A percentile compares a stretch with the other conserved stretches of the same genome.
These are phyloP conservation scores for Catocala nupta DNA, from an alignment of 2,888 invertebrate species.

Conservation along the genomic window DNA sequence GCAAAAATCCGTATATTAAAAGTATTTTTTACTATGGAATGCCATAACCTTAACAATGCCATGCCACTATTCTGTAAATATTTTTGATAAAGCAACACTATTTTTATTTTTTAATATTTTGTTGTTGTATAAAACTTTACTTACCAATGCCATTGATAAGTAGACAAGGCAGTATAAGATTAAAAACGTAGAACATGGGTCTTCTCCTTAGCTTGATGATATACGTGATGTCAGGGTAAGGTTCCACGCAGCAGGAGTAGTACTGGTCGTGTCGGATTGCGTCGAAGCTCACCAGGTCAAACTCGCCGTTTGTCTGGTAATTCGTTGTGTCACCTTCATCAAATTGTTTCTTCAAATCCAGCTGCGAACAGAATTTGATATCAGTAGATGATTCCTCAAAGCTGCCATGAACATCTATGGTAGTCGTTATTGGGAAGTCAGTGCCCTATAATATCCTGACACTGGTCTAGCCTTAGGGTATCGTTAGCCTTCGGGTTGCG, in stretches of 20 bases:
- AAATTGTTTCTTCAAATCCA: slow-evolving; percentile 92
- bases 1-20: no score
- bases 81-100: background rate
- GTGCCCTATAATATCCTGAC: no score
- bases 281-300: slow-evolving; percentile 93
- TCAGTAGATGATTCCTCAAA: background rate
- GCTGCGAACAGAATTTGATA: slow-evolving; percentile 71
- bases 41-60: no score
- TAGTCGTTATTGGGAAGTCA: no score
- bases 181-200: slow-evolving; percentile 95
- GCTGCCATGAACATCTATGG: no score
- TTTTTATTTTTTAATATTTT: background rate
- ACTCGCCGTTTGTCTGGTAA: slow-evolving; percentile 97
- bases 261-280: slow-evolving; percentile 91
- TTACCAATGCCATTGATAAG: slow-evolving; percentile 94
- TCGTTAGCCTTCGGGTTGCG: no score
- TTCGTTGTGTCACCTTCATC: slow-evolving; percentile 95
- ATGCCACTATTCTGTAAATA: no score
- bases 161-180: slow-evolving; percentile 94
- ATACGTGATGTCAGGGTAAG: slow-evolving; percentile 95
- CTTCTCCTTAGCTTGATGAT: slow-evolving; percentile 91
- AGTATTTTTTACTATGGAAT: no score
- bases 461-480: no score
- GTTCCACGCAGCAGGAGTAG: slow-evolving; percentile 94
- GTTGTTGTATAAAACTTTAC: slow-evolving; percentile 36